Base-by-base conservation (phyloP, 2,797 vertebrate genomes). In the Sebastolobus altivelis region DNA sequence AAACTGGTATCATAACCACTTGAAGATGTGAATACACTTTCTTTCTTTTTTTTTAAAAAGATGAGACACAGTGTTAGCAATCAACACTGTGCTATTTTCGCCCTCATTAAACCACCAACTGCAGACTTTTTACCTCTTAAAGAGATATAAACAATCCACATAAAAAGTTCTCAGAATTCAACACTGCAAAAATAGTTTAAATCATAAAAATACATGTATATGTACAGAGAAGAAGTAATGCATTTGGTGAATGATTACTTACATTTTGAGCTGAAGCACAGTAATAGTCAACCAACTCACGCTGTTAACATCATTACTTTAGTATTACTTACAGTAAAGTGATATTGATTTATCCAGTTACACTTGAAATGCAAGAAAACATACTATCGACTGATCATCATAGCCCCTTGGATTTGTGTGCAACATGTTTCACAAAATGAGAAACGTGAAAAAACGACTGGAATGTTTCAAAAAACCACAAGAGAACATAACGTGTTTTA, bases 151-250 rank as follows among this genome's bases (percentile, higher is more conserved):
- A 92, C 87, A 87, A 88, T 89, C 89, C 87, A 89, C 93, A 65
- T 92, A 90, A 90, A 94, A 93, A 91, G 83, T 90, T 87, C 79
- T 92, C 81, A 89, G 79, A 91, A 84, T 92, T 92, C 88, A 91
- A 94, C 89, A 91, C 93, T 94, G 92, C 91, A 94, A 95, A 94
- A 95, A 93, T 93, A 91, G 91, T 93, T 93, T 49, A 95, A 94
- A 93, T 93, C 89, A 93, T 93, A 92, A 87, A 94, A 94, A 92
- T 92, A 92, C 88, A 92, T 72, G 46, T 85, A 88, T 90, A 87
- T 93, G 84, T 90, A 94, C 89, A 94, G 66, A 92, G 77, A 84
- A 82, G 80, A 88, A 93, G 84, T 91, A 90, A 93, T 92, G 93
- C 90, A 88, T 93, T 87, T 89, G 88, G 88, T 93, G 85, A 92